A percentile compares a stretch with the other conserved stretches of the same genome.
Conservation (phyloP, 2,113 vertebrate genomes). For the Phoxinus phoxinus region DNA sequence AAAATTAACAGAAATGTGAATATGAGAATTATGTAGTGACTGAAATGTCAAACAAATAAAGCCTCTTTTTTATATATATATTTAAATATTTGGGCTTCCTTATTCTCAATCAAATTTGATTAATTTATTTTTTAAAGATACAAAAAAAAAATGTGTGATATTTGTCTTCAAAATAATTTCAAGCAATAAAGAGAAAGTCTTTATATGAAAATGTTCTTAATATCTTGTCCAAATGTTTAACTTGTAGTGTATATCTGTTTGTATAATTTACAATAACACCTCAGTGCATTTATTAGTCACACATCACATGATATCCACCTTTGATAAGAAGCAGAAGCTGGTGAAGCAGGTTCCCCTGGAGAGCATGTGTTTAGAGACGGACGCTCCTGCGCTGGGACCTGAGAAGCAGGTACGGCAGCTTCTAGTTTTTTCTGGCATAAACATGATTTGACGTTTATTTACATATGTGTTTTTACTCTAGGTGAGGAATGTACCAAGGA, state of each 20-base stretch:
- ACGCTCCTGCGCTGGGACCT: slow-evolving; percentile 92
- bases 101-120: too few species aligned
- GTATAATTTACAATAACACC: not conserved
- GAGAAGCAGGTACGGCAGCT: slow-evolving; percentile 85
- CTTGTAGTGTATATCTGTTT: not conserved
- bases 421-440: not conserved
- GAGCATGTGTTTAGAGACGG: slow-evolving; percentile 92
- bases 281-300: not conserved
- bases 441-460: not conserved
- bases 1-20: too few species aligned
- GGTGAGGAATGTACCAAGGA: slow-evolving; percentile 94
- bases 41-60: not conserved
- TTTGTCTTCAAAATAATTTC: not conserved
- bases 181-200: not conserved
- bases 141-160: too few species aligned
- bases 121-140: too few species aligned
- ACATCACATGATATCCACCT: slow-evolving; percentile 60
- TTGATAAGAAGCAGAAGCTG: slow-evolving; percentile 94
- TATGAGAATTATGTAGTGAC: too few species aligned
- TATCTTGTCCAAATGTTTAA: not conserved
- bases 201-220: too few species aligned
- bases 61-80: not conserved
- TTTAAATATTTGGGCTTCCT: too few species aligned
- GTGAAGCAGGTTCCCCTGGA: slow-evolving; percentile 92
- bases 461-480: slow-evolving; percentile 62